Base-by-base conservation (phyloP, 2,888 invertebrate species). In the Melipona bicolor region DNA sequence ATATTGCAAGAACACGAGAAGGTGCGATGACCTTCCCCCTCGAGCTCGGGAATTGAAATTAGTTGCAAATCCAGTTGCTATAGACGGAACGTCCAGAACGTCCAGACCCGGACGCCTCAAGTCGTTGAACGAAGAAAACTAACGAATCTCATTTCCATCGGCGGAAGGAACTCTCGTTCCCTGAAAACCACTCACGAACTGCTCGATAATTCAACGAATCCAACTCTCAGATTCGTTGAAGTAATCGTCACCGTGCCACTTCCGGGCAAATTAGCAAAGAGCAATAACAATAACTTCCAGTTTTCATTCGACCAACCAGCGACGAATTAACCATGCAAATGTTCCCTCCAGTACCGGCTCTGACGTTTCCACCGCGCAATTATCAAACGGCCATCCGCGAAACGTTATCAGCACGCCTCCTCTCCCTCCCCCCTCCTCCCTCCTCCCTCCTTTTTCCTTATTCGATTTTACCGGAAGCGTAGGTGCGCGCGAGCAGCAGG, bases 301-400 rank as follows among this genome's bases (percentile, higher is more conserved):
- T 54, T 27, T 43, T 77, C 77, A 43, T 52, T 17, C 52, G 43
- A 75, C 21, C 27, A 65, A 24, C 43, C 43, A 43, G 24, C 62
- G 17, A 50, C 52, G 62, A 77, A 70, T 77, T 70, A 71, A 56
- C 24, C 43, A 72, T 65, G 68, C 36, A 67, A 69, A 72, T 68
- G 49, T 6, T 21, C n/a, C 54, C 50, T 56, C 49, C 32, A 32
- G 50, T 65, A 67, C n/a, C 69, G 52, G 70, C 49, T 67, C 81
- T 65, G 74, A 84, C 70, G 65, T 68, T 71, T 68, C 24, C 74
- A 50, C 54, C 19, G 21, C 52, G 70, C 72, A 79, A 79, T 88
- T 83, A 85, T 85, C 81, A 72, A 80, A 56, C 27, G 52, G 61
- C 36, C 54, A 65, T 71, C 75, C 68, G 50, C 62, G 50, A 52